Conservation (phyloP, 2,113 vertebrate species). For the Anguilla rostrata region DNA sequence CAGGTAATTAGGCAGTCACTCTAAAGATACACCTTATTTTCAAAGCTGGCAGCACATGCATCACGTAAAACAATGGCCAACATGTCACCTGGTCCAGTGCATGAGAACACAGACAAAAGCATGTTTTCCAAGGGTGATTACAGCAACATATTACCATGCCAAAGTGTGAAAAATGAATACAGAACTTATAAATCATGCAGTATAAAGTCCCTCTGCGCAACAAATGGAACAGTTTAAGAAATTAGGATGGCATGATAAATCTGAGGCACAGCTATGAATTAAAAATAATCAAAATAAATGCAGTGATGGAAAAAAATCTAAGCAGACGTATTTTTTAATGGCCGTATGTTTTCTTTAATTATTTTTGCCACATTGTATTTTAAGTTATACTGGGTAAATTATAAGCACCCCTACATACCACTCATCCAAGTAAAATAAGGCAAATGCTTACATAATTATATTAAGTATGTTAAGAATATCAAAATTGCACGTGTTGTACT, state of each 20-base stretch:
- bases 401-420: too few species aligned
- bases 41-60: neutral
- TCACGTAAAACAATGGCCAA: neutral
- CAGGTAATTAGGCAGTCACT: neutral
- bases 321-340: too few species aligned
- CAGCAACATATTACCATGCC: neutral
- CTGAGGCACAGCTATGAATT: neutral
- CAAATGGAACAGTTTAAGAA: neutral
- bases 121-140: neutral
- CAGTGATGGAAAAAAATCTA: too few species aligned
- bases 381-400: too few species aligned
- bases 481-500: too few species aligned
- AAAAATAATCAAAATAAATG: too few species aligned
- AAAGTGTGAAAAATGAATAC: neutral
- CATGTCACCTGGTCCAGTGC: too few species aligned
- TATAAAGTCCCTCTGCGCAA: neutral
- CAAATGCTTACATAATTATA: too few species aligned
- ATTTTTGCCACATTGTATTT: too few species aligned
- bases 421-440: too few species aligned
- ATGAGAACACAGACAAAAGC: neutral
- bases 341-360: too few species aligned
- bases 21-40: neutral
- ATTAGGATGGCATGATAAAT: neutral
- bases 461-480: too few species aligned
- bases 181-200: neutral